Evolutionary conservation across 2,888 invertebrate species (phyloP).

Genomic region (Nomada fucata): DNA sequence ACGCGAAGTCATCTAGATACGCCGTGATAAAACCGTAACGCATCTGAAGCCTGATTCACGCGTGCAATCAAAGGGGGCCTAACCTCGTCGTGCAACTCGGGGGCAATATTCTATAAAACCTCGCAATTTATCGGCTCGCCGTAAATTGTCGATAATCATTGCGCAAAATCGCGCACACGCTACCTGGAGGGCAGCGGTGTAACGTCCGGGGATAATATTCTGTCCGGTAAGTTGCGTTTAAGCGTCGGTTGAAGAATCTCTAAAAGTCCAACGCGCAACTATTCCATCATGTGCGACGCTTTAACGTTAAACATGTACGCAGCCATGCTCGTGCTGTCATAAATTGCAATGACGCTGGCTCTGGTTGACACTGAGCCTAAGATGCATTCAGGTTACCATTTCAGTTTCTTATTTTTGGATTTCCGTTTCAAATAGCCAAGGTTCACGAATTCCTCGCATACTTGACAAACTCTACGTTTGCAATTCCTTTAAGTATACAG

Average conservation of each 20-base stretch:
- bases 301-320: not conserved
- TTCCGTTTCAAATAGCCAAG: too few species aligned
- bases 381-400: too few species aligned
- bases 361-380: too few species aligned
- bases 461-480: too few species aligned
- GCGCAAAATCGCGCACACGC: not conserved
- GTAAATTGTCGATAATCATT: constrained; percentile 6
- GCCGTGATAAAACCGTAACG: not conserved
- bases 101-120: not conserved
- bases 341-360: constrained; percentile 2
- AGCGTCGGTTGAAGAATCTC: not conserved
- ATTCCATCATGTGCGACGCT: not conserved
- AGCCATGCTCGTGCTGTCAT: not conserved
- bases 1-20: not conserved
- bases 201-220: not conserved
- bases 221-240: not conserved
- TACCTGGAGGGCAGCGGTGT: not conserved
- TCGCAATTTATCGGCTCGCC: not conserved
- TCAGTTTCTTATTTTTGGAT: too few species aligned
- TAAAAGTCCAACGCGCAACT: constrained; percentile 9
- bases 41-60: not conserved
- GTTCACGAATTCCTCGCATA: too few species aligned
- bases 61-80: not conserved
- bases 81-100: not conserved
- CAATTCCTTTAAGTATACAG: too few species aligned